Evolutionary conservation across 1,140 invertebrate species (phyloP).

Genomic region (Lepidurus arcticus): DNA sequence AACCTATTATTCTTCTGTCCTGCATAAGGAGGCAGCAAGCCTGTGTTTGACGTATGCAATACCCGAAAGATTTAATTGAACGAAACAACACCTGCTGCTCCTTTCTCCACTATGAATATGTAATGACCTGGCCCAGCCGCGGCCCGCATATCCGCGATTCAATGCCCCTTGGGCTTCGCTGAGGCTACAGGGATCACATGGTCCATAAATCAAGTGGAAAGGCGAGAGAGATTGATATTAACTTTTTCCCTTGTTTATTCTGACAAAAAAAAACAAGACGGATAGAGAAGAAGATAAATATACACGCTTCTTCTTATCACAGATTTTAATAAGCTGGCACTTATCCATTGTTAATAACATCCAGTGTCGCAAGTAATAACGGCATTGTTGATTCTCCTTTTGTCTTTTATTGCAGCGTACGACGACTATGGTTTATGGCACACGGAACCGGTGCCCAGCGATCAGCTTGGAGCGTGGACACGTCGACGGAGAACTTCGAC

Average conservation of each 20-base stretch:
- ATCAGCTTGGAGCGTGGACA: not conserved
- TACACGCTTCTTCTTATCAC: not conserved
- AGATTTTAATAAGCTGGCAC: not conserved
- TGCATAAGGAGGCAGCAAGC: not conserved
- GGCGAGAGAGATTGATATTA: not conserved
- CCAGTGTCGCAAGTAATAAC: too few relatives aligned
- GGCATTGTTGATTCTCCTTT: not conserved
- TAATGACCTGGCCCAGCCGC: conserved; percentile 16
- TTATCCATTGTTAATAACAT: too few relatives aligned
- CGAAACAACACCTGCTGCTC: conserved; percentile 17
- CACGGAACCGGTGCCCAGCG: not conserved
- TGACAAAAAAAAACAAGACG: too few relatives aligned
- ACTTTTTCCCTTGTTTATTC: not conserved
- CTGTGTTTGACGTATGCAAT: not conserved
- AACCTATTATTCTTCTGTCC: not conserved
- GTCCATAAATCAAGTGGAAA: conserved; percentile 3
- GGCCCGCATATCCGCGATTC: conserved; percentile 2
- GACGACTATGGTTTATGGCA: conserved; percentile 15
- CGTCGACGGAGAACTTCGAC: not conserved
- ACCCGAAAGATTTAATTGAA: not conserved
- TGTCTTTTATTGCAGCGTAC: not conserved
- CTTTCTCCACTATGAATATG: conserved; percentile 15
- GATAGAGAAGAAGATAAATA: not conserved
- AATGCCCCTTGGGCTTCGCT: not conserved
- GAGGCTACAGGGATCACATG: not conserved